Base-by-base conservation (phyloP, 1,140 invertebrate genomes). In the Drosophila miranda region DNA sequence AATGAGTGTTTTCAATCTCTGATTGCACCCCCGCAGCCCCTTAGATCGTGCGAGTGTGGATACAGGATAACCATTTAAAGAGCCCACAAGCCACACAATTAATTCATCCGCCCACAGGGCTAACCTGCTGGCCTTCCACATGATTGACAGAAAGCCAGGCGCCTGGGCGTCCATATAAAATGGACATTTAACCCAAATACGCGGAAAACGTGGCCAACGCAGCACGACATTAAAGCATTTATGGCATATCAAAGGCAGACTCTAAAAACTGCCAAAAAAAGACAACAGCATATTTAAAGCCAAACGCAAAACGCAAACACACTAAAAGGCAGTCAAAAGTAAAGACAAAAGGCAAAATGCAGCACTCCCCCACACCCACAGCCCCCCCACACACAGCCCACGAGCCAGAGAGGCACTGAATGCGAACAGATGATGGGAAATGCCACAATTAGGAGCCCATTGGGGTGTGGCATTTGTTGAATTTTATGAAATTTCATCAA, bases 151-250 rank as follows among this genome's bases (percentile, higher is more conserved):
- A 59, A 23, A 54, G 30, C 28, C 28, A 28, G 23, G 58, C 42
- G 54, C 69, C 55, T 66, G 59, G 55, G 73, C 63, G 61, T 49
- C 70, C 64, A 83, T 67, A 75, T 72, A 75, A 75, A 79, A 74
- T 61, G 78, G 52, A 23, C 74, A 71, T 82, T 86, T 86, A 86
- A 87, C 81, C 82, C 74, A 87, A 87, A 87, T 82, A 78, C 82
- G 67, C 62, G 80, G 42, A 64, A 78, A 83, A 75, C 80, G 81
- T 84, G 79, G 71, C 70, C 64, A 74, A 64, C 70, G 42, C 70
- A 54, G 69, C 81, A 87, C 81, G 81, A 84, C 70, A 84, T 82
- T 79, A 38, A 62, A 82, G 75, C 61, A 79, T 79, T 78, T 67
- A 75, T 78, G 75, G 58, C 57, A 54, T 61, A 60, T 67, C 52